Percentiles rank a stretch among this genome's conserved stretches.
Evolutionary conservation across 2,113 vertebrate species (phyloP).

Genomic region (Scolopax mira): DNA sequence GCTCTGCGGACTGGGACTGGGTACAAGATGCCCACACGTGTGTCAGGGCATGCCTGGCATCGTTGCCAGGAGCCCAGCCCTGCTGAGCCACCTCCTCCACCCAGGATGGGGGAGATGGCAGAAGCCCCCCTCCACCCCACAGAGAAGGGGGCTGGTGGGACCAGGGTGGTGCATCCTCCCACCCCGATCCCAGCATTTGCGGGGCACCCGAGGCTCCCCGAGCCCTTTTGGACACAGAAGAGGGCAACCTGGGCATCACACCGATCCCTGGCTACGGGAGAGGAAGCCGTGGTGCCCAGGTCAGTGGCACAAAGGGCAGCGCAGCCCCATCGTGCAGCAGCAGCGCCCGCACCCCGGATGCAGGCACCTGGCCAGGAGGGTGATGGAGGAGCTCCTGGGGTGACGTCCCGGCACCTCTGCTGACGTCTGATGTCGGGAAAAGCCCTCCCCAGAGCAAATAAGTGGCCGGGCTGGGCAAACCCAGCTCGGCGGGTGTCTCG

Average conservation of each 20-base stretch:
- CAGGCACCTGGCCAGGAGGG: conserved; percentile 9
- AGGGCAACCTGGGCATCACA: not conserved
- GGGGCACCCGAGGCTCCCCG: accelerated
- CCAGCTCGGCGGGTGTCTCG: not conserved
- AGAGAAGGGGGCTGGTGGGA: accelerated
- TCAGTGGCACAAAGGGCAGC: accelerated
- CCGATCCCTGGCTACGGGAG: not conserved
- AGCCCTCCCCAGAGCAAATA: conserved; percentile 55
- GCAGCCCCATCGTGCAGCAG: accelerated
- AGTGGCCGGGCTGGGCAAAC: not conserved
- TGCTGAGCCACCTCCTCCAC: not conserved
- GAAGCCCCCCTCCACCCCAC: not conserved
- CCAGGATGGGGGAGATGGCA: accelerated
- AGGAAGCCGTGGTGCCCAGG: accelerated
- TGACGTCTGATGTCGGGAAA: not conserved
- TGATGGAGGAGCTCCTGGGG: not conserved
- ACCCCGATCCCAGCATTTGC: no score
- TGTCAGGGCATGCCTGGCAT: not conserved
- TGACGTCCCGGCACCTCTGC: not conserved
- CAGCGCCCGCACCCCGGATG: not conserved
- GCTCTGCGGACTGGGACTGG: not conserved
- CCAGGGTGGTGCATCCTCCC: not conserved
- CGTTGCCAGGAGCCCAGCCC: not conserved
- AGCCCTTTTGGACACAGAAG: accelerated
- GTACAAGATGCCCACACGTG: accelerated